Evolutionary conservation across 2,888 invertebrate species (phyloP), one percentile per base, ranked within the genome.

Genomic region (Yponomeuta evonymella): DNA sequence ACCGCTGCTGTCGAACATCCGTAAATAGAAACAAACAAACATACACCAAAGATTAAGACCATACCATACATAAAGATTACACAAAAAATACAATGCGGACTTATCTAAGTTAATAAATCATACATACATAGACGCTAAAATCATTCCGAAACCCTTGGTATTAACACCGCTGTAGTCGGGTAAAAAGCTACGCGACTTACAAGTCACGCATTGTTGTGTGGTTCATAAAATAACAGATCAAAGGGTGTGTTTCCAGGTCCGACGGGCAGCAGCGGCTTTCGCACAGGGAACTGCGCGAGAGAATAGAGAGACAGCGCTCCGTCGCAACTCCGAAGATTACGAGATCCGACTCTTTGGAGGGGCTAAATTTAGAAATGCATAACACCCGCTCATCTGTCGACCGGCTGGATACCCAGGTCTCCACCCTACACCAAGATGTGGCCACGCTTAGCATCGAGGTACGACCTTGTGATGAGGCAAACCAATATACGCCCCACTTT

Each of bases 381-480:
- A 87, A 91, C 76, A 92, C 92, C 2, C 83, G 90, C 73, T 92
- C 92, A 2, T 93, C 92, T 9, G 94, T 96, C 15, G 97, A 97
- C 78, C 93, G 96, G 76, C 90, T 97, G 64, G 97, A 97, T 80
- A 95, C 95, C 0, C 97, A 97, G 84, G 96, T 97, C 69, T 95
- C 96, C 15, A 95, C 95, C 67, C 86, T 97, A 73, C 97, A 97
- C 81, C 96, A 97, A 78, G 97, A 97, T 83, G 97, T 97, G 30
- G 96, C 96, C 0, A 95, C 96, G 36, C 93, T 97, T 65, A 97
- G 97, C 80, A 94, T 95, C 85, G 97, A 96, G 94, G 96, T 95
- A 85, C 87, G 83, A 11, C 5, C n/a, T 69, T 51, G 43, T 43
- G 43, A 43, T 43, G 43, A 15, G 15, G 15, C 15, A 58, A 58